Evolutionary conservation across 2,797 vertebrate species (phyloP).

Genomic region (Aselliscus stoliczkanus): DNA sequence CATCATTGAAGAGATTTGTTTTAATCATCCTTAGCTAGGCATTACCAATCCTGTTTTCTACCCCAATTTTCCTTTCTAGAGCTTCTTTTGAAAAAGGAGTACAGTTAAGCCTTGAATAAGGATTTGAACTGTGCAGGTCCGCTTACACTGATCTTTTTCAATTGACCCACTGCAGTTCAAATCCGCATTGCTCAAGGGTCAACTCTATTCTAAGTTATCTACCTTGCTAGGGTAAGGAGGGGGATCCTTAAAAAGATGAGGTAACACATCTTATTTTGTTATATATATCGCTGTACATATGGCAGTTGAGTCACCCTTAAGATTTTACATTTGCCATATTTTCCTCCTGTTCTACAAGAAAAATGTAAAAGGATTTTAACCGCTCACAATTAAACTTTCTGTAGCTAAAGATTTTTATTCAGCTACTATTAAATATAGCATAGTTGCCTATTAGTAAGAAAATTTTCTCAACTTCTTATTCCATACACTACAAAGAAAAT

Average conservation of each 20-base stretch:
- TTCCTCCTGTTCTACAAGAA: conserved; percentile 35
- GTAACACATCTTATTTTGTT: conserved; percentile 16
- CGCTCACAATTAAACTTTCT: conserved; percentile 44
- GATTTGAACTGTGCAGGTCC: neutral
- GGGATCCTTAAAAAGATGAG: conserved; percentile 54
- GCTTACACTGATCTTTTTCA: neutral
- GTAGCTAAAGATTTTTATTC: conserved; percentile 31
- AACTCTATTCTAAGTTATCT: neutral
- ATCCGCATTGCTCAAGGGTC: neutral
- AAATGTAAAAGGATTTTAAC: conserved; percentile 51
- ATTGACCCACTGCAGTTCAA: neutral
- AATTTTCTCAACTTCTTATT: conserved; percentile 43
- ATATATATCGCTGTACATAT: neutral
- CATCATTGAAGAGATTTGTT: neutral
- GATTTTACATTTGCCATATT: conserved; percentile 26
- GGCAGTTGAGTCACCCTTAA: conserved; percentile 33
- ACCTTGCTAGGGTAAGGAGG: neutral
- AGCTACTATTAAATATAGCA: conserved; percentile 18
- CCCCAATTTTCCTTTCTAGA: neutral
- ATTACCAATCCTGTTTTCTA: conserved; percentile 26
- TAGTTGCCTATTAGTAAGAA: conserved; percentile 22
- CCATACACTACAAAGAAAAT: conserved; percentile 41
- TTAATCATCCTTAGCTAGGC: conserved; percentile 25
- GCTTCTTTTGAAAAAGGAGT: conserved; percentile 14
- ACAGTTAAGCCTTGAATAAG: neutral